A percentile compares a stretch with the other conserved stretches of the same genome.
Evolutionary conservation across 1,140 invertebrate genomes (phyloP).

Genomic region (Brachionus plicatilis): DNA sequence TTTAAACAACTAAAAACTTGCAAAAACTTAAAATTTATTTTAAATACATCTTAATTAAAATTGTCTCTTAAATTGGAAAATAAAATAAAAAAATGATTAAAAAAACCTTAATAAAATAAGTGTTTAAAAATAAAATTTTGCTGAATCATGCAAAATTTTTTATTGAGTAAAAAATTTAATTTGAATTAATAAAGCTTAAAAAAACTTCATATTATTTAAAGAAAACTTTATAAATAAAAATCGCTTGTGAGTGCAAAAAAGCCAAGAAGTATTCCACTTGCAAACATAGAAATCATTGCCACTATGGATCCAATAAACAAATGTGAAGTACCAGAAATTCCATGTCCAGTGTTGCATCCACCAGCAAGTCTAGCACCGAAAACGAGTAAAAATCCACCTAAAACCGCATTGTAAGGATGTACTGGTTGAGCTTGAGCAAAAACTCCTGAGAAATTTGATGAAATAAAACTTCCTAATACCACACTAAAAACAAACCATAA

Average conservation of each 20-base stretch:
- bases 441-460: too few species aligned
- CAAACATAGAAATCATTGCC: conserved; percentile 29
- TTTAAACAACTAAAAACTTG: too few species aligned
- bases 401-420: neutral
- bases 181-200: neutral
- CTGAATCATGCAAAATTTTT: neutral
- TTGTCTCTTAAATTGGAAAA: neutral
- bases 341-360: conserved; percentile 32
- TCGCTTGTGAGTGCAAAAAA: neutral
- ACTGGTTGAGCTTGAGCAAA: neutral
- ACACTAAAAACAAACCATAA: too few species aligned
- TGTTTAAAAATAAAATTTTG: neutral
- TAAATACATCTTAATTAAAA: too few species aligned
- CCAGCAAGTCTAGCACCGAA: conserved; percentile 28
- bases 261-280: neutral
- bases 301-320: conserved; percentile 14
- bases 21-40: too few species aligned
- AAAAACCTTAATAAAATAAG: neutral
- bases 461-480: too few species aligned
- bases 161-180: neutral
- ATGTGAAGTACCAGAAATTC: conserved; percentile 1
- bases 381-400: conserved; percentile 29
- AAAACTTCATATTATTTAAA: neutral
- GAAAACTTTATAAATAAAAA: too few species aligned
- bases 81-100: neutral